These are phyloP conservation scores for Chaunax sp. DNA, from an alignment of 2,797 vertebrate species.

Conservation along the genomic window DNA sequence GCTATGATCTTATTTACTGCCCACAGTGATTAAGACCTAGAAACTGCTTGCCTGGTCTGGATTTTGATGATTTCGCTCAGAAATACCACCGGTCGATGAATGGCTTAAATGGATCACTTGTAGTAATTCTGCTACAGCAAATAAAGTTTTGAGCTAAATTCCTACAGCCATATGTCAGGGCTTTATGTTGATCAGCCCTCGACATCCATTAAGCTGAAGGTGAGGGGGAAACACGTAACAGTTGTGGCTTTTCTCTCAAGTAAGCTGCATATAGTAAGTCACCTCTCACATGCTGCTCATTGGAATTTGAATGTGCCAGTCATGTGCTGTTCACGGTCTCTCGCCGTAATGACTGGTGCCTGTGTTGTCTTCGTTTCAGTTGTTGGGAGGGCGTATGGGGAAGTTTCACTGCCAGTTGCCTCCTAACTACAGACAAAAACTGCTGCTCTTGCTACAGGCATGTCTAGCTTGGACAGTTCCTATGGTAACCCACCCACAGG, in stretches of 20 bases:
- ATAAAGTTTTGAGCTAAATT: constrained; percentile 35
- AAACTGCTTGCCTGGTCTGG: background rate
- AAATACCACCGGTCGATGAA: background rate
- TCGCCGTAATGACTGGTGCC: constrained; percentile 37
- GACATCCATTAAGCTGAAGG: constrained; percentile 1
- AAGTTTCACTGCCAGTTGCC: constrained; percentile 64
- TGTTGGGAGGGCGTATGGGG: constrained; percentile 25
- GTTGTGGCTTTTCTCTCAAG: constrained; percentile 41
- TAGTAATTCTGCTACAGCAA: constrained; percentile 10
- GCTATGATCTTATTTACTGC: background rate
- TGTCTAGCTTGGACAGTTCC: constrained; percentile 87
- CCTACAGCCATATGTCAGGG: constrained; percentile 48
- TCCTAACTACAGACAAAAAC: constrained; percentile 72
- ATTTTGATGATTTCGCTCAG: background rate
- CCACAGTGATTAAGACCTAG: background rate
- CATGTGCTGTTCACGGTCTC: constrained; percentile 61
- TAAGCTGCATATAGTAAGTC: constrained; percentile 70
- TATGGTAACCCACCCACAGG: constrained; percentile 86
- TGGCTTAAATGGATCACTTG: background rate
- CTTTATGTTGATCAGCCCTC: constrained; percentile 49
- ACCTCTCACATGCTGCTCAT: constrained; percentile 70
- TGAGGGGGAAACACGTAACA: constrained; percentile 20
- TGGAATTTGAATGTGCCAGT: constrained; percentile 72
- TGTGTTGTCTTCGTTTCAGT: constrained; percentile 34
- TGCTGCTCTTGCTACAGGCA: constrained; percentile 73